Evolutionary conservation across 2,888 invertebrate genomes (phyloP), one percentile per base, ranked within the genome.

Genomic region (Muscina levida): DNA sequence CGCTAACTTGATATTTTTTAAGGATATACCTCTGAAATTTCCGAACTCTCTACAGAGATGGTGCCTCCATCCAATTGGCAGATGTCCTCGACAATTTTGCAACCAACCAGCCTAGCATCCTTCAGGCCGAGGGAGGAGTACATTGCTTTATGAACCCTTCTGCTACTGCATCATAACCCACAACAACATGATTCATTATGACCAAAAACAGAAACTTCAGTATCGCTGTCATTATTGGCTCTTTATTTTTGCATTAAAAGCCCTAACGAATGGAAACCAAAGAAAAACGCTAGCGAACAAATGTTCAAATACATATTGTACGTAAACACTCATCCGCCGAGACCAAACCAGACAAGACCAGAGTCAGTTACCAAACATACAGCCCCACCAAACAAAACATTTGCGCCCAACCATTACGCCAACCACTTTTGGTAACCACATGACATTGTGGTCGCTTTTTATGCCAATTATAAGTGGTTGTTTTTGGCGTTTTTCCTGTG

Each of bases 391-490:
- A n/a, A n/a, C n/a, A n/a, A n/a, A n/a, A n/a, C n/a, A n/a, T n/a
- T n/a, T n/a, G n/a, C n/a, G n/a, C 5, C 10, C 44, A 44, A 44
- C 44, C 46, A 46, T 15, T 31, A 31, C n/a, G 48, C 15, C 57
- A 17, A 11, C 59, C 53, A 59, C 17, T 71, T 72, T 77, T 72
- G 77, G 81, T 65, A 62, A 72, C 56, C 77, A 75, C 81, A 74
- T 77, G 77, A 65, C 72, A 75, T 75, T 77, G 74, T 77, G 77
- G 74, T 77, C 74, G 74, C 77, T 77, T 77, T 77, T 75, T 81
- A 81, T 77, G 81, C 77, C 74, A 81, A 81, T 81, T 77, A 74
- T 77, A 75, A 72, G 77, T 77, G 81, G 67, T n/a, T 59, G 65
- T 39, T 80, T 77, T 66, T 71, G 68, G 42, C 39, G 46, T 11